Base-by-base conservation (phyloP, 1,140 invertebrate genomes). In the Latrodectus geometricus region DNA sequence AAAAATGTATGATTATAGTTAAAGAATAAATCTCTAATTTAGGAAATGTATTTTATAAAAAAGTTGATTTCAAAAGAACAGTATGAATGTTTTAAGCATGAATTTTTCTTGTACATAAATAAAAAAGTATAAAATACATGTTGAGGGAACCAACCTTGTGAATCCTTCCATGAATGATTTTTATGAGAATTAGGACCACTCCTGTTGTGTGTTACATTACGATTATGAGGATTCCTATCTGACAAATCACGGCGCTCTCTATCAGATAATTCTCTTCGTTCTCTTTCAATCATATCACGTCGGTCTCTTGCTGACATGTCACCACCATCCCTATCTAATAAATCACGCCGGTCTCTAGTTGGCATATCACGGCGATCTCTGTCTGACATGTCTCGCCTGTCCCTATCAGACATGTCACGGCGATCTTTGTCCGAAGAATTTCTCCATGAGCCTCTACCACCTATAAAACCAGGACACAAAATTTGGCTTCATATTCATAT, bases 141-240 rank as follows among this genome's bases (percentile, higher is more conserved):
- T 3, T 35, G 35, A 3, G 35, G 1, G 5, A 35, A 35, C 35
- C 5, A 35, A 35, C 35, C 35, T 35, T 35, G 17, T 14, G 54
- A 17, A 14, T 81, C 79, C 35, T 81, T 81, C 79, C 79, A 81
- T 12, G 79, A 81, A 81, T 81, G 79, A 56, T 54, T 81, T 52
- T 49, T 15, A 14, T 81, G 79, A 72, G 68, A 49, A 56, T 49
- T n/a, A n/a, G 68, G 8, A 35, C n/a, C 50, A 56, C 79, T 35
- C 20, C 77, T 66, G 56, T 20, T 81, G 17, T 72, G 65, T 17
- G 50, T 72, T 12, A 11, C 68, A 35, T n/a, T 70, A 54, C 69
- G 79, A 56, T n/a, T 81, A 69, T 48, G 61, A 23, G 52, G 79
- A n/a, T 8, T 54, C 11, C 76, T 65, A 21, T 81, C 79, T 12